A percentile compares a stretch with the other conserved stretches of the same genome.
These are phyloP conservation scores for Okapia johnstoni DNA, from an alignment of 2,113 vertebrate genomes.

Conservation along the genomic window DNA sequence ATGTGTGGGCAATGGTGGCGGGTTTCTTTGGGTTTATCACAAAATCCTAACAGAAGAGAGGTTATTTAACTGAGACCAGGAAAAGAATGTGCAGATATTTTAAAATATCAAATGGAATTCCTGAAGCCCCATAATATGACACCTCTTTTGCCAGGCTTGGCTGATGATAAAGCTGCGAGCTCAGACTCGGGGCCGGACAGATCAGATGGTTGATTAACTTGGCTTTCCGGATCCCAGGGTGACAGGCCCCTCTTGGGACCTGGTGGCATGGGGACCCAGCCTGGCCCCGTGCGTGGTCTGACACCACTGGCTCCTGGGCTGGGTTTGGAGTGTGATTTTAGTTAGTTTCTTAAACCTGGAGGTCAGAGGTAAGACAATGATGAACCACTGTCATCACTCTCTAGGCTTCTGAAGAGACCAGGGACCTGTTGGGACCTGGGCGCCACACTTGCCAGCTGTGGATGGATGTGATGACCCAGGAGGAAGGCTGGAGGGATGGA, in stretches of 20 bases:
- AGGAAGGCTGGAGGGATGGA: neutral
- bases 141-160: neutral
- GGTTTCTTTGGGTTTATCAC: neutral
- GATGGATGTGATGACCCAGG: neutral
- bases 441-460: fast-evolving
- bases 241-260: neutral
- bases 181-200: neutral
- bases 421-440: neutral
- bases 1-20: neutral
- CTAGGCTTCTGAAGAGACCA: neutral
- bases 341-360: neutral
- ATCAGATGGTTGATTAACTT: neutral
- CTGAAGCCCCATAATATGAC: neutral
- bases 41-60: slow-evolving; percentile 35
- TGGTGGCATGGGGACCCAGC: neutral
- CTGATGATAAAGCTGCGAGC: neutral
- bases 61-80: neutral
- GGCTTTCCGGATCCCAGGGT: neutral
- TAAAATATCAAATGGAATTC: neutral
- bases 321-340: neutral
- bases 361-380: neutral
- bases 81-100: neutral
- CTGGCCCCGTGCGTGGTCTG: fast-evolving
- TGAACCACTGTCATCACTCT: neutral
- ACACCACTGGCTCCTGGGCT: too few species aligned